Base-by-base conservation (phyloP, 2,113 vertebrate species). In the Pseudonaja textilis region DNA sequence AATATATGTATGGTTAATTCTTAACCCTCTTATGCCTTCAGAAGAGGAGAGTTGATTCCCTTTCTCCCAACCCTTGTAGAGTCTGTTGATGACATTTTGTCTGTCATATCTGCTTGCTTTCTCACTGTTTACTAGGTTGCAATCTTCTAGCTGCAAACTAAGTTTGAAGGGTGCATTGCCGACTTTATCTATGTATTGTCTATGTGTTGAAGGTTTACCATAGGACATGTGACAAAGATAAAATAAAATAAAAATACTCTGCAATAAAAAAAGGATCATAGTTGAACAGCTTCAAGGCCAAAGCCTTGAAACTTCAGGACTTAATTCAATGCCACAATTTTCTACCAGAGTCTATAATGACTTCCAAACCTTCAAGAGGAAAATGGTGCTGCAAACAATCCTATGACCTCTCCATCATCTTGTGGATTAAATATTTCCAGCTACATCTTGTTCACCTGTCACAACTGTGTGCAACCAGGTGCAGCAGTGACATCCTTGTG, bases 401-500 rank as follows among this genome's bases (percentile, higher is more conserved):
- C 94, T 95, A 93, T 91, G 90, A 90, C 94, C 94, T 90, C 93
- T 86, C 89, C 74, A 47, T 95, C 92, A 93, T 96, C 94, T 91
- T 92, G 45, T 42, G 96, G 96, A 95, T 96, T 97, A 96, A 96
- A 96, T 96, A 96, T 96, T 96, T 96, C 96, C 96, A 96, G 96
- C 93, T 95, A 93, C 96, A 94, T 94, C 96, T 96, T 97, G 95
- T 97, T 97, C 95, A 96, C 95, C 95, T 93, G 96, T 96, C 96
- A 96, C 93, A 95, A 91, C 96, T 95, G 95, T 95, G 95, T 96
- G 94, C 90, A 92, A 29, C 45, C 94, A 95, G 94, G 95, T 95
- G 94, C 93, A 95, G 93, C 92, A 87, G 45, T 69, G 93, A 95
- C 95, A 93, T 89, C 94, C 59, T 74, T 26, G 14, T 6, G 93